Percentiles rank a stretch among this genome's conserved stretches.
These are phyloP conservation scores for Channa maculata DNA, from an alignment of 2,113 vertebrate genomes.

Conservation along the genomic window DNA sequence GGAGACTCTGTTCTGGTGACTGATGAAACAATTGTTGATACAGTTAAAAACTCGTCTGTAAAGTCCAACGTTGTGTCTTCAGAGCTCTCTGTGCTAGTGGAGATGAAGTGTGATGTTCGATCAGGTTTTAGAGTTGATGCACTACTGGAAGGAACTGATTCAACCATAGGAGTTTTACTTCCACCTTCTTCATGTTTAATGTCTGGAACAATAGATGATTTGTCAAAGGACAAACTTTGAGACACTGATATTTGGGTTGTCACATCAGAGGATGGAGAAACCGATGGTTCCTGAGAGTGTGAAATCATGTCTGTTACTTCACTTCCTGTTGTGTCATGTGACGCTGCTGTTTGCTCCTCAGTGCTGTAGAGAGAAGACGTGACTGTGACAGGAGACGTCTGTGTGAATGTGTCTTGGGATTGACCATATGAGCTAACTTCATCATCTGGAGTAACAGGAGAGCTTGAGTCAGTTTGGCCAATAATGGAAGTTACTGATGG, in stretches of 20 bases:
- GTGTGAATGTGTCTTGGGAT: background rate
- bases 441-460: background rate
- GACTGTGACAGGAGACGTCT: background rate
- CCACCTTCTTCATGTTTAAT: background rate
- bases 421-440: conserved; percentile 1
- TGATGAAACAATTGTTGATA: background rate
- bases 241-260: background rate
- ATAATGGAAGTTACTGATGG: background rate
- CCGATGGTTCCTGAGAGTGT: too few species aligned
- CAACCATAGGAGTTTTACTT: background rate
- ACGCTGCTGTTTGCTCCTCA: background rate
- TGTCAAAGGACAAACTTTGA: background rate
- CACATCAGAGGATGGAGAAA: background rate
- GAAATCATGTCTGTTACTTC: background rate
- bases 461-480: rapidly evolving
- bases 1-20: conserved; percentile 2
- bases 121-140: background rate
- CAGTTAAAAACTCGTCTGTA: background rate
- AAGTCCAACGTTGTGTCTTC: background rate
- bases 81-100: background rate
- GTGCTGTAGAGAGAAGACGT: background rate
- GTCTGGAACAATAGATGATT: background rate
- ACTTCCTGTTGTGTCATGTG: background rate
- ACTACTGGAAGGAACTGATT: background rate
- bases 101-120: background rate